Evolutionary conservation across 2,797 vertebrate species (phyloP), one percentile per base, ranked within the genome.

Genomic region (Mormyrops boulengeri): DNA sequence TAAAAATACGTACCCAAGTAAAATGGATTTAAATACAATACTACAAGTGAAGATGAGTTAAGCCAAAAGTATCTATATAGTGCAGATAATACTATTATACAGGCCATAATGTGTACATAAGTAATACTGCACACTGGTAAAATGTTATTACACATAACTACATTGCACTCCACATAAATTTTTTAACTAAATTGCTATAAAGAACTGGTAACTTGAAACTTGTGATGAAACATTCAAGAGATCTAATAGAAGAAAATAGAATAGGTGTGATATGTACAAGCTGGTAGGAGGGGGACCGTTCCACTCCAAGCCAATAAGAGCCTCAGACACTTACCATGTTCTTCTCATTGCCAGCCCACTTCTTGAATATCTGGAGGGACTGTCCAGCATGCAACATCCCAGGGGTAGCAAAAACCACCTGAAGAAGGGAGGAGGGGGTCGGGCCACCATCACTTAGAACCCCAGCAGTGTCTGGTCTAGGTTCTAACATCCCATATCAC

Each of bases 311-410:
- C 30, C 66, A 73, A 38, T 69, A 34, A 38, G 11, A 69, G 66
- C 12, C 66, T 17, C 11, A 0, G n/a, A 53, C 22, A 88, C 96
- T 95, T 91, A 99, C 99, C 99, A 99, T 99, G 50, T 99, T 99
- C 93, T 99, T 99, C 91, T 99, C 98, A 1, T 99, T 98, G 0
- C 98, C 97, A 0, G 98, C 98, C 99, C 99, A 99, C 90, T 99
- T 99, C 94, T 98, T 98, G 93, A 99, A 99, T 91, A 99, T 99
- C 88, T 99, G 98, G 53, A 99, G 94, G n/a, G 98, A 99, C 55
- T 99, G 99, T 2, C 99, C 99, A 0, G 99, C 99, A 0, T 99
- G 99, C 49, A 99, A 95, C 99, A 99, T 99, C 0, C 99, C 99
- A 0, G 98, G 99, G 0, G 99, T 99, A 30, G 99, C 98, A 91